Evolutionary conservation across 1,140 invertebrate species (phyloP).

Genomic region (Coptotermes formosanus): DNA sequence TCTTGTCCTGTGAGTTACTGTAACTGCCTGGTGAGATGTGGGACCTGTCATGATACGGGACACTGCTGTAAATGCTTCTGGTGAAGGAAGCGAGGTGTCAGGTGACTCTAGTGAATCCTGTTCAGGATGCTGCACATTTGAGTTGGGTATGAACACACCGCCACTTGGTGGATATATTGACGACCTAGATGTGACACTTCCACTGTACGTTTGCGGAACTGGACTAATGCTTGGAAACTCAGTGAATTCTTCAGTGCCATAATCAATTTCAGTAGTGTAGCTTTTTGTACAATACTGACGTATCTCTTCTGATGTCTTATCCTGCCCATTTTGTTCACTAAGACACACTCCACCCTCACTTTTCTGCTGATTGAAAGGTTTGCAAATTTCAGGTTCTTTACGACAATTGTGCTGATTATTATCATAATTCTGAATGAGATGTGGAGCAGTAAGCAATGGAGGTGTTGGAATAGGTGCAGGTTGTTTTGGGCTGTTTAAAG

Average conservation of each 20-base stretch:
- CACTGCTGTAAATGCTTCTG: constrained; percentile 47
- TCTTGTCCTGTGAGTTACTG: constrained; percentile 52
- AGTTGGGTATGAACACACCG: too few species aligned
- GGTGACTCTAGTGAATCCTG: not conserved
- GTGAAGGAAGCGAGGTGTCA: constrained; percentile 24
- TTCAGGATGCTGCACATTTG: not conserved
- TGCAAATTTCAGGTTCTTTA: not conserved
- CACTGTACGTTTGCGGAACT: constrained; percentile 29
- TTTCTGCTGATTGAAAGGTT: not conserved
- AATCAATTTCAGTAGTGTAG: constrained; percentile 4
- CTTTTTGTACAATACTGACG: constrained; percentile 6
- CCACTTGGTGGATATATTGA: constrained; percentile 21
- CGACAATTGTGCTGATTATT: not conserved
- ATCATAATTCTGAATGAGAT: constrained; percentile 19
- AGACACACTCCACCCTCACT: not conserved
- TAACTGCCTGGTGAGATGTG: constrained; percentile 59
- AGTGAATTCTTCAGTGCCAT: not conserved
- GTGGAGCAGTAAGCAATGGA: constrained; percentile 21
- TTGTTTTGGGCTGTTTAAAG: not conserved
- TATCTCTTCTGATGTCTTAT: not conserved
- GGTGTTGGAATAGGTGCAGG: constrained; percentile 32
- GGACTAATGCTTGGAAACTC: not conserved
- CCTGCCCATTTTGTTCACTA: not conserved
- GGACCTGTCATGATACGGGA: constrained; percentile 65
- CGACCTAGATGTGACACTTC: constrained; percentile 31